Conservation (phyloP, 2,113 vertebrate genomes). For the Agapornis roseicollis region DNA sequence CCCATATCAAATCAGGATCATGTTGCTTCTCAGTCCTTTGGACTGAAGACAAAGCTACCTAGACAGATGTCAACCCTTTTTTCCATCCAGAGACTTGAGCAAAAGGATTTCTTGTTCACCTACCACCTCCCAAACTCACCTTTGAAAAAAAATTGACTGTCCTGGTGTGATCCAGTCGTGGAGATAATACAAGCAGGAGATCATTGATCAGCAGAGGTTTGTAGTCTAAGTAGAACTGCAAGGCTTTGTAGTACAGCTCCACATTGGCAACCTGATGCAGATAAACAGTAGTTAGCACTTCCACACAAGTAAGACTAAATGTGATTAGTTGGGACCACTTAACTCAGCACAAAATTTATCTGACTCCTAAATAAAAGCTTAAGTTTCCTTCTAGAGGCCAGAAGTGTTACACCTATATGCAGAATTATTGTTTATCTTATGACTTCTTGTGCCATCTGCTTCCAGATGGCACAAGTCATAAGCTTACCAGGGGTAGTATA, state of each 20-base stretch:
- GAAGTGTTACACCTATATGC: background rate
- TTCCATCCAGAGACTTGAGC: background rate
- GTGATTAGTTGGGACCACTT: background rate
- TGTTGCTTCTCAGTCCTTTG: background rate
- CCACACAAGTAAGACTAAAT: background rate
- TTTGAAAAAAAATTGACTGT: constrained; percentile 87
- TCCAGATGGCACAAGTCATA: background rate
- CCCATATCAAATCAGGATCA: background rate
- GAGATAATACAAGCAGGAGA: constrained; percentile 86
- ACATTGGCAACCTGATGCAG: constrained; percentile 85
- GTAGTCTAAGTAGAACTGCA: constrained; percentile 89
- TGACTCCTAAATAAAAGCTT: background rate
- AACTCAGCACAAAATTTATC: background rate
- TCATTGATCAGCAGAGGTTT: constrained; percentile 90
- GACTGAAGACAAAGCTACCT: background rate
- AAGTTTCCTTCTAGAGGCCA: background rate
- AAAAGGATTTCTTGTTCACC: background rate
- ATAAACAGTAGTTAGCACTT: background rate
- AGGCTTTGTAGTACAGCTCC: constrained; percentile 89
- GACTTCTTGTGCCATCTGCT: background rate
- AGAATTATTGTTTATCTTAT: background rate
- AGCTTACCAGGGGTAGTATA: background rate
- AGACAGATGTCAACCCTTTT: background rate
- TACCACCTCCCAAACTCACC: constrained; percentile 65
- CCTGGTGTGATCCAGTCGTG: constrained; percentile 87